Conservation (phyloP, 1,140 invertebrate species). For the Halotydeus destructor region DNA sequence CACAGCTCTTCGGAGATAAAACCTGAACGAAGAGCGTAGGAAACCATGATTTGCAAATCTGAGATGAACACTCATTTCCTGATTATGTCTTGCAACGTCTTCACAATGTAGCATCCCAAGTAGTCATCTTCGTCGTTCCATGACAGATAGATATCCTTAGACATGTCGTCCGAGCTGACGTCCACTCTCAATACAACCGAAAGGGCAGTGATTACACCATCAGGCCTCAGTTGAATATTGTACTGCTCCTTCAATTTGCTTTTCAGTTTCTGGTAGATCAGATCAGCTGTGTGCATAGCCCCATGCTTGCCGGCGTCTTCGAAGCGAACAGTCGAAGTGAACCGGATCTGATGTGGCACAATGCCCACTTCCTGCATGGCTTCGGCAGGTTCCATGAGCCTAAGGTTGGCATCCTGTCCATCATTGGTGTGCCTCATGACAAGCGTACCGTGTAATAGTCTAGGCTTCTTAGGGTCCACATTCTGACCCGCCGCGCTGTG, state of each 20-base stretch:
- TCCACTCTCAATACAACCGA: slow-evolving; percentile 70
- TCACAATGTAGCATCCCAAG: too few relatives aligned
- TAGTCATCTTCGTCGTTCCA: slow-evolving; percentile 89
- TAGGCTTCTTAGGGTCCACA: slow-evolving; percentile 43
- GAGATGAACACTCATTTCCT: too few relatives aligned
- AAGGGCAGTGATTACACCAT: slow-evolving; percentile 62
- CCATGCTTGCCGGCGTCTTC: slow-evolving; percentile 45
- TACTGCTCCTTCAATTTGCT: slow-evolving; percentile 39
- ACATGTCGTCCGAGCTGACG: slow-evolving; percentile 41
- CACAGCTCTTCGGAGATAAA: too few relatives aligned
- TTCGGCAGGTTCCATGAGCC: slow-evolving; percentile 67
- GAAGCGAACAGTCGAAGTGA: slow-evolving; percentile 67
- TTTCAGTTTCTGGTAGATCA: slow-evolving; percentile 39
- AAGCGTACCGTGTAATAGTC: slow-evolving; percentile 67
- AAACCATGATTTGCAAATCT: too few relatives aligned
- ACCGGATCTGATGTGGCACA: slow-evolving; percentile 47
- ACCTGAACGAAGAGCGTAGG: too few relatives aligned
- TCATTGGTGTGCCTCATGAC: slow-evolving; percentile 61
- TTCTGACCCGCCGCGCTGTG: slow-evolving; percentile 2
- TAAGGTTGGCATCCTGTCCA: slow-evolving; percentile 27
- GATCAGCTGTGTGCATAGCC: slow-evolving; percentile 48
- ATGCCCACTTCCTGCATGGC: slow-evolving; percentile 73
- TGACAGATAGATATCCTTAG: slow-evolving; percentile 74
- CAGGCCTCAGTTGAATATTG: slow-evolving; percentile 45
- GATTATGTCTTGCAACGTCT: too few relatives aligned